Conservation (phyloP, 2,797 vertebrate genomes). For the Pantherophis alleghaniensis region DNA sequence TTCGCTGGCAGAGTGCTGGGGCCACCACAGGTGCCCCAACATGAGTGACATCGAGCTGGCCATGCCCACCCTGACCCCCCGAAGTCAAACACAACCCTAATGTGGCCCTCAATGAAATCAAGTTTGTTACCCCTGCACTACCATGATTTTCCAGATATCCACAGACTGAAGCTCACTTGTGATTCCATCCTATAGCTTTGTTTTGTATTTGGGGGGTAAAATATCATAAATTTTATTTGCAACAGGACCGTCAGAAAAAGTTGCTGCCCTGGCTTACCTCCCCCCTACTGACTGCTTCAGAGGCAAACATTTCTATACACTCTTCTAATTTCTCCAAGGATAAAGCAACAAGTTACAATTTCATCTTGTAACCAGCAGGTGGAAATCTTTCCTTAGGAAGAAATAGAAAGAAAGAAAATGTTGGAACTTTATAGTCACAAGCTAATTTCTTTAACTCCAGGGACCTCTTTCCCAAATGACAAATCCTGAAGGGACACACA, state of each 20-base stretch:
- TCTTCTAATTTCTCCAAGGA: not conserved
- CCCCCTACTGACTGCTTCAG: not conserved
- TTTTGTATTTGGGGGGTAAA: not conserved
- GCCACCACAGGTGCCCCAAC: too few relatives aligned
- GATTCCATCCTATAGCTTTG: not conserved
- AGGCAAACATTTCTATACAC: not conserved
- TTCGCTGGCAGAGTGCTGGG: too few relatives aligned
- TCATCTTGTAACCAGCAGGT: slow-evolving; percentile 58
- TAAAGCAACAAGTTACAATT: slow-evolving; percentile 26
- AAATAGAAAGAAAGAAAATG: not conserved
- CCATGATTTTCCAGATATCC: not conserved
- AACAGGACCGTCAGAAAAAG: not conserved
- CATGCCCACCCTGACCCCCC: too few relatives aligned
- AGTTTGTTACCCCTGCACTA: not conserved
- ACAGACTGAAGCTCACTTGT: not conserved
- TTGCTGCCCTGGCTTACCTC: not conserved
- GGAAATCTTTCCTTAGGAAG: slow-evolving; percentile 47
- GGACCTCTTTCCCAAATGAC: not conserved
- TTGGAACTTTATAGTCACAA: not conserved
- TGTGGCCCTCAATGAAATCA: too few relatives aligned
- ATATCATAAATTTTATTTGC: not conserved
- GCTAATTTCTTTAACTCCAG: not conserved
- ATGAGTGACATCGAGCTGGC: too few relatives aligned
- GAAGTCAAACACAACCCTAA: too few relatives aligned
- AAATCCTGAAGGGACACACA: not conserved